These are phyloP conservation scores for Uropetala carovei DNA, from an alignment of 2,888 invertebrate species.

Conservation along the genomic window DNA sequence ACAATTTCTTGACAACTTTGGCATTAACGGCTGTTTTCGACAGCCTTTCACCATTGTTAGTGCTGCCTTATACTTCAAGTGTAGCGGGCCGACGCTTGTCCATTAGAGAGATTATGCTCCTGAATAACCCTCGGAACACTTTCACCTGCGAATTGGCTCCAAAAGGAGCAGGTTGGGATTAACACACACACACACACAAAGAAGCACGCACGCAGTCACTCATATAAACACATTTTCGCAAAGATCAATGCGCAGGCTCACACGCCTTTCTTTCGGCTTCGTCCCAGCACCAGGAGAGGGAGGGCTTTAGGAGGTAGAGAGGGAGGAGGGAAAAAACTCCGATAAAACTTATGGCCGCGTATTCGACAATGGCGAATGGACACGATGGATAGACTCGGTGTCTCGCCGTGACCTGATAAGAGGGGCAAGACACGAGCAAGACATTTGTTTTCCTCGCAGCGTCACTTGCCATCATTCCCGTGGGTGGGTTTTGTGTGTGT, in stretches of 20 bases:
- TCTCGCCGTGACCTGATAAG: conserved; percentile 56
- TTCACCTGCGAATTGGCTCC: background rate
- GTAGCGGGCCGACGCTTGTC: background rate
- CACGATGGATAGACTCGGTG: conserved; percentile 47
- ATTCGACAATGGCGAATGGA: conserved; percentile 36
- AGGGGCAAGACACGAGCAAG: conserved; percentile 58
- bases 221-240: background rate
- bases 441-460: conserved; percentile 41
- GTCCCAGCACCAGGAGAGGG: too few relatives aligned
- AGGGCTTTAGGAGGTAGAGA: too few relatives aligned
- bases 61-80: background rate
- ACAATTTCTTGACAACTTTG: background rate
- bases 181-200: background rate
- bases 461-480: conserved; percentile 52
- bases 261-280: too few relatives aligned
- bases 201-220: background rate
- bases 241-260: background rate
- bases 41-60: conserved; percentile 39
- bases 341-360: conserved; percentile 24
- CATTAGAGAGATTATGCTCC: background rate
- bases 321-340: background rate
- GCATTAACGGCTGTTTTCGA: background rate
- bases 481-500: conserved; percentile 10
- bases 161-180: too few relatives aligned
- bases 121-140: background rate